Evolutionary conservation across 1,140 invertebrate genomes (phyloP).

Genomic region (Mylabris phalerata): DNA sequence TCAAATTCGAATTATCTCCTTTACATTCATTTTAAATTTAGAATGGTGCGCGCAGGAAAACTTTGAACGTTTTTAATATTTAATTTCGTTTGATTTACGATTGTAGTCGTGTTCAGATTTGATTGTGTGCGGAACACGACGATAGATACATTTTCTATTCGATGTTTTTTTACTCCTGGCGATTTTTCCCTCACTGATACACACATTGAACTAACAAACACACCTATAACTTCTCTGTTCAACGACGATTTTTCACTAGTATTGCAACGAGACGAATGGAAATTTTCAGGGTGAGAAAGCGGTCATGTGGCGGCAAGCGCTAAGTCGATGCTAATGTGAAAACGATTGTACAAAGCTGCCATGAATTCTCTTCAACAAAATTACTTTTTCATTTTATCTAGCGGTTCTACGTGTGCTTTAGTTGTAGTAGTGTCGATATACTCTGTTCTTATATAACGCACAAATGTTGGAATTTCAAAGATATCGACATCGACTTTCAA

Average conservation of each 20-base stretch:
- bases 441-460: neutral
- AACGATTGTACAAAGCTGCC: slow-evolving; percentile 36
- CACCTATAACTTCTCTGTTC: no score
- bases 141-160: neutral
- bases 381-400: slow-evolving; percentile 42
- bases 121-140: slow-evolving; percentile 27
- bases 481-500: no score
- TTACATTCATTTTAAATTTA: slow-evolving; percentile 45
- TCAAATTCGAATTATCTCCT: slow-evolving; percentile 44
- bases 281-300: slow-evolving; percentile 6
- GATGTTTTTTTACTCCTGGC: neutral
- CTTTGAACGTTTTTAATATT: slow-evolving; percentile 43
- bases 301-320: slow-evolving; percentile 36
- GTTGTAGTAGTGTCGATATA: slow-evolving; percentile 18
- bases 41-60: slow-evolving; percentile 31
- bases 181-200: neutral
- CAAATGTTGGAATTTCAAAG: no score
- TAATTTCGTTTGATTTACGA: slow-evolving; percentile 45
- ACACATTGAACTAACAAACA: neutral
- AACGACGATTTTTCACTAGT: no score
- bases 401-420: slow-evolving; percentile 17
- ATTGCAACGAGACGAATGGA: neutral
- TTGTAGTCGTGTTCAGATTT: slow-evolving; percentile 37
- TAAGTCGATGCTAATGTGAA: slow-evolving; percentile 40
- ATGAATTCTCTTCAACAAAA: slow-evolving; percentile 42